Conservation (phyloP, 2,797 vertebrate species). For the Phaenicophaeus curvirostris region DNA sequence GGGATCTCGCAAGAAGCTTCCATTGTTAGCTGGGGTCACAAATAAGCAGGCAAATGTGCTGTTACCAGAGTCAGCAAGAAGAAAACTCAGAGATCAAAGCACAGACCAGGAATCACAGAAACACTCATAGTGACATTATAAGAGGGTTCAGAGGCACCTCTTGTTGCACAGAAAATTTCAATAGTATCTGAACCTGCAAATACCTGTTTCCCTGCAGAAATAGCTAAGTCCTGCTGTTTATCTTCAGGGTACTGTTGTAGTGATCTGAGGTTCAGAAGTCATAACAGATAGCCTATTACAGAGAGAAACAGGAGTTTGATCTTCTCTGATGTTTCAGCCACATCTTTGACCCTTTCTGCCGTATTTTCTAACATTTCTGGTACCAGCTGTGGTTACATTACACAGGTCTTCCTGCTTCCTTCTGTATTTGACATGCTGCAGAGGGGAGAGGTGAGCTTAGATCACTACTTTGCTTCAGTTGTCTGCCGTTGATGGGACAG, state of each 20-base stretch:
- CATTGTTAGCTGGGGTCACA: neutral
- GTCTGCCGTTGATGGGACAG: neutral
- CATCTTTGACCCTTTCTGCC: neutral
- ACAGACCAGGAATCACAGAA: neutral
- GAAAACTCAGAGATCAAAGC: neutral
- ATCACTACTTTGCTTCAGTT: accelerated
- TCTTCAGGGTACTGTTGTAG: neutral
- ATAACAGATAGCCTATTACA: neutral
- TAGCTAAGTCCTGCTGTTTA: neutral
- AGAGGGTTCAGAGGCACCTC: neutral
- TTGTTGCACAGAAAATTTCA: neutral
- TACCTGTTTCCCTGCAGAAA: neutral
- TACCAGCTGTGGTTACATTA: neutral
- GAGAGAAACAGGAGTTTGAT: neutral
- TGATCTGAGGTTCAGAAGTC: neutral
- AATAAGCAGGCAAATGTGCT: neutral
- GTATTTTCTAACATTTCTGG: neutral
- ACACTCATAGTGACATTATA: neutral
- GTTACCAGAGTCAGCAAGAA: neutral
- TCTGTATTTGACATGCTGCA: neutral
- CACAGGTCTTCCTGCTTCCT: neutral
- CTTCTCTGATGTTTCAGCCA: neutral
- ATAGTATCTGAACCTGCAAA: neutral
- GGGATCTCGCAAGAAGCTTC: neutral
- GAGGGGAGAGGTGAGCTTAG: neutral